Conservation (phyloP, 2,797 vertebrate species). For the Allobates femoralis region DNA sequence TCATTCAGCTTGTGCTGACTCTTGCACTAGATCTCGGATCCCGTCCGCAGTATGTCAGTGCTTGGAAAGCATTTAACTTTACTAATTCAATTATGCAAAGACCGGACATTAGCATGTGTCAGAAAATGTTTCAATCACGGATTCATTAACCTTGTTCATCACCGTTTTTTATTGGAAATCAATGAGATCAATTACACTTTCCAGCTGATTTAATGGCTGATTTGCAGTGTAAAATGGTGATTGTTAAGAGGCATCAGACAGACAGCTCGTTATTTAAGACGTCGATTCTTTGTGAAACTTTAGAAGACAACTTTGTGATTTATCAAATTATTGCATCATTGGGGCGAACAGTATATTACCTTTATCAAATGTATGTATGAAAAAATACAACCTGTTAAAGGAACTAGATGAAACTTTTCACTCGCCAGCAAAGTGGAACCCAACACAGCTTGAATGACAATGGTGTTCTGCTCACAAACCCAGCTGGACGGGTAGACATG, state of each 20-base stretch:
- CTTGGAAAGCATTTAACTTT: slow-evolving; percentile 21
- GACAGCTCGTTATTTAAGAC: neutral
- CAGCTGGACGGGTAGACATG: too few species aligned
- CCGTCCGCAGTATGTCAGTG: neutral
- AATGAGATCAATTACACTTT: slow-evolving; percentile 51
- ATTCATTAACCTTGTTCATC: slow-evolving; percentile 59
- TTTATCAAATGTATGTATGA: too few species aligned
- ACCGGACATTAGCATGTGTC: slow-evolving; percentile 36
- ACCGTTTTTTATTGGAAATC: slow-evolving; percentile 52
- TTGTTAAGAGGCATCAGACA: slow-evolving; percentile 10
- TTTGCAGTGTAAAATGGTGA: slow-evolving; percentile 14
- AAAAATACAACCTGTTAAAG: too few species aligned
- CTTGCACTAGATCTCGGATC: neutral
- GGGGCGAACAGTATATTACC: neutral
- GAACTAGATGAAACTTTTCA: too few species aligned
- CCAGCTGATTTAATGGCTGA: slow-evolving; percentile 34
- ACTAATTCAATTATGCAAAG: slow-evolving; percentile 44
- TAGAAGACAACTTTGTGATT: neutral
- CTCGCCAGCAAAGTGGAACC: too few species aligned
- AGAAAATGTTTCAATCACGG: slow-evolving; percentile 36
- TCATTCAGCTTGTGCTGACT: neutral
- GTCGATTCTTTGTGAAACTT: neutral
- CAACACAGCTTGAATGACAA: too few species aligned
- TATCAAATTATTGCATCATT: neutral
- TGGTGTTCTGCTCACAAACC: too few species aligned